Evolutionary conservation across 2,888 invertebrate genomes (phyloP).

Genomic region (Papilio elwesi): DNA sequence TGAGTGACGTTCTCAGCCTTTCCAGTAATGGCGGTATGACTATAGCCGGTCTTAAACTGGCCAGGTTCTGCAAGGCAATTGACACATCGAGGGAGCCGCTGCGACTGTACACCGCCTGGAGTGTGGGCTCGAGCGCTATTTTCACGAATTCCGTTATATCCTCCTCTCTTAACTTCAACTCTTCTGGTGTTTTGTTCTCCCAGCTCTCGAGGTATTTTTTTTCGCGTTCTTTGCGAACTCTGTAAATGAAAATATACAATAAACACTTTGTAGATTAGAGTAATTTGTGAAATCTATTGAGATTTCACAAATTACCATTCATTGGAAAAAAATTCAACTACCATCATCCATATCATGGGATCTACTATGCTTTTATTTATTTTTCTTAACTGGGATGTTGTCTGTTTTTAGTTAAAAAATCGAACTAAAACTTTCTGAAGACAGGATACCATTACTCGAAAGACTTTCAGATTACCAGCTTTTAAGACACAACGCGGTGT

Average conservation of each 20-base stretch:
- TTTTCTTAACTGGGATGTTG: too few relatives aligned
- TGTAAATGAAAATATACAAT: conserved; percentile 51
- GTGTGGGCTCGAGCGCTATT: conserved; percentile 88
- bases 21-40: conserved; percentile 94
- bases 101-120: conserved; percentile 92
- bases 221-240: conserved; percentile 87
- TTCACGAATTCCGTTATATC: conserved; percentile 93
- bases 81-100: conserved; percentile 86
- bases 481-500: too few relatives aligned
- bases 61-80: conserved; percentile 89
- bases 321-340: too few relatives aligned
- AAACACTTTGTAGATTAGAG: too few relatives aligned
- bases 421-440: too few relatives aligned
- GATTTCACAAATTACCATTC: too few relatives aligned
- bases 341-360: too few relatives aligned
- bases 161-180: conserved; percentile 89
- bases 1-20: conserved; percentile 90
- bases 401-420: too few relatives aligned
- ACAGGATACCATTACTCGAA: too few relatives aligned
- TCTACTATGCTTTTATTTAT: too few relatives aligned
- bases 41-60: conserved; percentile 90
- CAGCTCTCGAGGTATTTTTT: conserved; percentile 85
- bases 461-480: too few relatives aligned
- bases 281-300: too few relatives aligned
- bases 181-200: conserved; percentile 87